Conservation (phyloP, 2,888 invertebrate species). For the Drosophila lutescens region DNA sequence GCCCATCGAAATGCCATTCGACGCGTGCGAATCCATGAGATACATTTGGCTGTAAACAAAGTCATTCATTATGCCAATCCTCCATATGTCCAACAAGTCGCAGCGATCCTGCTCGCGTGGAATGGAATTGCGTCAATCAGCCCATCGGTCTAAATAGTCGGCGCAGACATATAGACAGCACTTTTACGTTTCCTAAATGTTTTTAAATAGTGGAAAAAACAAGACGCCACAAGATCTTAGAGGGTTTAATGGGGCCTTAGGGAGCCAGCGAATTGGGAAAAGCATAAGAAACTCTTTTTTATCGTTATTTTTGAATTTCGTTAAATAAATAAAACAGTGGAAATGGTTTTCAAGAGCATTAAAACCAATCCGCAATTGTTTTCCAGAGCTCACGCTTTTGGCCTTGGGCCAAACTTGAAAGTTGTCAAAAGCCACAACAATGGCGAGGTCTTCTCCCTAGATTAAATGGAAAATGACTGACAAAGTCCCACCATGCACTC, state of each 20-base stretch:
- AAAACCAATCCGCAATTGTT: no score
- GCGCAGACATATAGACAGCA: constrained; percentile 4
- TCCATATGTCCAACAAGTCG: constrained; percentile 47
- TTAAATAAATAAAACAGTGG: not conserved
- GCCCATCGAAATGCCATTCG: constrained; percentile 31
- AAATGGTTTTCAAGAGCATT: no score
- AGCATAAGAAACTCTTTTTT: not conserved
- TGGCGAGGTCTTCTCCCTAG: constrained; percentile 25
- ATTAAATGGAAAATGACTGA: not conserved
- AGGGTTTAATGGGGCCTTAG: not conserved
- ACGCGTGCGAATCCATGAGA: constrained; percentile 56
- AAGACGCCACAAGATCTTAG: not conserved
- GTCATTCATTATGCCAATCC: constrained; percentile 56
- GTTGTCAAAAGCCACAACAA: constrained; percentile 43
- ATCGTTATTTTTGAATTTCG: not conserved
- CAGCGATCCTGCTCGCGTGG: constrained; percentile 18
- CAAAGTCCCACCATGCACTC: constrained; percentile 20
- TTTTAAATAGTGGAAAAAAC: constrained; percentile 18
- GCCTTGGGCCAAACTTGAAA: constrained; percentile 27
- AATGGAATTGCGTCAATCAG: constrained; percentile 41
- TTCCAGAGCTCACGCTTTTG: not conserved
- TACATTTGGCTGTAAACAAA: constrained; percentile 63
- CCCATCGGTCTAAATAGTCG: constrained; percentile 17
- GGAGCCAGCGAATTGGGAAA: not conserved
- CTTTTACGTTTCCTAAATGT: constrained; percentile 26